phyloP scores from a whole-genome alignment of 2,113 vertebrate species.

The Aegotheles bennettii region DNA sequence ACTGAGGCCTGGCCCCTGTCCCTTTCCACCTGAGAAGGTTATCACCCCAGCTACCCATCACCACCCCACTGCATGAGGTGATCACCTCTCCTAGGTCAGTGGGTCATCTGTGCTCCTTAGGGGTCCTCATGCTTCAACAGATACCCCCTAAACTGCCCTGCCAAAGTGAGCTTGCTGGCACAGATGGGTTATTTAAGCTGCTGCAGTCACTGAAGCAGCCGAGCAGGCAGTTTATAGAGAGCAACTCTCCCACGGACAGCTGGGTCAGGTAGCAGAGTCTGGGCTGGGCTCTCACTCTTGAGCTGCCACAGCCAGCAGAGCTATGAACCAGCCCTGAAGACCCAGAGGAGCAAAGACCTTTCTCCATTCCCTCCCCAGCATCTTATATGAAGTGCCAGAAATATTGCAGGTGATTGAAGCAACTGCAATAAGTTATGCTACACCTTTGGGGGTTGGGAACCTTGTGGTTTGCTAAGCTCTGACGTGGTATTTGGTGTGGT shows the following conservation, averaged over 20 bases:
- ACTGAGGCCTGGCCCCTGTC: neutral
- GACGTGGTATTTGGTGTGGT: neutral
- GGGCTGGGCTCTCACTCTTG: neutral
- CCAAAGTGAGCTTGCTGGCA: neutral
- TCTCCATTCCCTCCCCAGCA: neutral
- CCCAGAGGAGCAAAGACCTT: neutral
- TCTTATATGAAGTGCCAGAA: neutral
- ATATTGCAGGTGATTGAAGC: neutral
- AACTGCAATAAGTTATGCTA: neutral
- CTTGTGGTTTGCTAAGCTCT: neutral
- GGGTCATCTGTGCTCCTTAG: neutral
- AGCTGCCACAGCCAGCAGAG: neutral
- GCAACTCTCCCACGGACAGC: neutral
- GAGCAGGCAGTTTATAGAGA: neutral
- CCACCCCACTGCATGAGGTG: neutral
- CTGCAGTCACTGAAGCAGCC: neutral
- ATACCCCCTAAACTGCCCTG: neutral
- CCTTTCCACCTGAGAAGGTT: neutral
- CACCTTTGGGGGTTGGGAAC: too few species aligned
- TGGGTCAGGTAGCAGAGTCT: neutral
- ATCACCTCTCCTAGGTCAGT: neutral
- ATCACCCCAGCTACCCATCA: neutral
- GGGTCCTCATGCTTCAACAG: neutral
- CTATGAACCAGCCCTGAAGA: neutral
- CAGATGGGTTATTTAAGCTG: fast-evolving